Evolutionary conservation across 64 coral and sea anemone genomes (phyloP).

Genomic region (Stichodactyla helianthus): DNA sequence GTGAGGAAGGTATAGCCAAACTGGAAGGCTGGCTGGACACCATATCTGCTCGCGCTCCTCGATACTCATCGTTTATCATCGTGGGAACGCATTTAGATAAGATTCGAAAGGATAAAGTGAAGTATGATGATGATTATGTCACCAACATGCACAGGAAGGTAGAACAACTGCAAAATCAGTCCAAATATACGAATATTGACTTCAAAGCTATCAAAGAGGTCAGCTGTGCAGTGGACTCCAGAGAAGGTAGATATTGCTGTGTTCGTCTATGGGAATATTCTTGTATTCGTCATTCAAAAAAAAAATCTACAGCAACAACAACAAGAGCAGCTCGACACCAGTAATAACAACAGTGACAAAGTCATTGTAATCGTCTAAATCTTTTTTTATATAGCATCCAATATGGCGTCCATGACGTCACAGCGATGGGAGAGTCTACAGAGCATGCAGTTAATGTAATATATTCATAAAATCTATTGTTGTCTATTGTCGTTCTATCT

Average conservation of each 20-base stretch:
- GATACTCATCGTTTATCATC: constrained; percentile 59
- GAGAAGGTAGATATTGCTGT: constrained; percentile 44
- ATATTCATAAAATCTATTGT: no score
- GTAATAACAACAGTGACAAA: no score
- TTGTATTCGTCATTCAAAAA: background rate
- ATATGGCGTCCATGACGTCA: no score
- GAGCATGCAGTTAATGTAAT: no score
- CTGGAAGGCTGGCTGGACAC: constrained; percentile 84
- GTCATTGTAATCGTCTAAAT: no score
- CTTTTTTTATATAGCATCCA: no score
- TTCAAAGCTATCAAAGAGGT: constrained; percentile 81
- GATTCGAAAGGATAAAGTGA: constrained; percentile 44
- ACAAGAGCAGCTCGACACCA: no score
- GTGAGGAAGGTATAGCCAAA: constrained; percentile 52
- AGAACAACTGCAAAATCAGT: constrained; percentile 25
- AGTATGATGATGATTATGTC: constrained; percentile 38
- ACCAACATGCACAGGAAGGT: constrained; percentile 46
- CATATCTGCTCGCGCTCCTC: constrained; percentile 67
- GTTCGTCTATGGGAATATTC: no score
- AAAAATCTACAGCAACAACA: background rate
- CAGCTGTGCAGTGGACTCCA: constrained; percentile 56
- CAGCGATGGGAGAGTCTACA: no score
- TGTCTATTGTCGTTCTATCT: no score
- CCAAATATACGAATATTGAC: constrained; percentile 52
- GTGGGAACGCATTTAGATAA: constrained; percentile 92